phyloP scores from a whole-genome alignment of 2,113 vertebrate genomes.

The Zeus faber region DNA sequence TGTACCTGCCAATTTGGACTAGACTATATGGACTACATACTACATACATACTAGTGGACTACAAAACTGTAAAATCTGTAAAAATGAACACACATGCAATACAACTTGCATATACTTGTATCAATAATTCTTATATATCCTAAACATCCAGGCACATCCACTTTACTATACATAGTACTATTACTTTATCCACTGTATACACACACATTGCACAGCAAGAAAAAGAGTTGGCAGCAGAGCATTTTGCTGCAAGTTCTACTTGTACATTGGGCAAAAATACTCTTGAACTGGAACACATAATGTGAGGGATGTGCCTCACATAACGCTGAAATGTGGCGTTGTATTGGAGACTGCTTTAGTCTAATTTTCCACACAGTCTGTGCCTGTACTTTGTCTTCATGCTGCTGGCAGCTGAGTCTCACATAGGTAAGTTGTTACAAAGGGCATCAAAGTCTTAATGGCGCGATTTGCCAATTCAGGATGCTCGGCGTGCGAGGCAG shows the following conservation, averaged over 20 bases:
- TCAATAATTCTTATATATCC: neutral
- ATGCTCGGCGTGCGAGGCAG: neutral
- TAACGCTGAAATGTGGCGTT: neutral
- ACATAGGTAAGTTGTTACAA: slow-evolving; percentile 1
- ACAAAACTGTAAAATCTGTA: no score
- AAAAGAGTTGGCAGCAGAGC: no score
- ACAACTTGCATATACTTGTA: neutral
- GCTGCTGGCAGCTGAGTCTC: neutral
- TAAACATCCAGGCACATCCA: neutral
- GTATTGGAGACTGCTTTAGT: neutral
- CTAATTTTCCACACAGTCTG: neutral
- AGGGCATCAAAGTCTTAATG: no score
- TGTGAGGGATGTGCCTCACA: neutral
- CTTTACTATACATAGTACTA: neutral
- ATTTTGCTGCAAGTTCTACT: no score
- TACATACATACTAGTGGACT: no score
- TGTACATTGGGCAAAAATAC: no score
- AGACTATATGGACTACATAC: no score
- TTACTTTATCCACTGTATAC: neutral
- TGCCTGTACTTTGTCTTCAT: slow-evolving; percentile 4
- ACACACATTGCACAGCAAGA: no score
- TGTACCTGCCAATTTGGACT: no score
- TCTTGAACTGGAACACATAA: neutral
- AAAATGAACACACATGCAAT: neutral
- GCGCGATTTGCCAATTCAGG: neutral